Evolutionary conservation across 2,113 vertebrate species (phyloP).

Genomic region (Myanophis thanlyinensis): DNA sequence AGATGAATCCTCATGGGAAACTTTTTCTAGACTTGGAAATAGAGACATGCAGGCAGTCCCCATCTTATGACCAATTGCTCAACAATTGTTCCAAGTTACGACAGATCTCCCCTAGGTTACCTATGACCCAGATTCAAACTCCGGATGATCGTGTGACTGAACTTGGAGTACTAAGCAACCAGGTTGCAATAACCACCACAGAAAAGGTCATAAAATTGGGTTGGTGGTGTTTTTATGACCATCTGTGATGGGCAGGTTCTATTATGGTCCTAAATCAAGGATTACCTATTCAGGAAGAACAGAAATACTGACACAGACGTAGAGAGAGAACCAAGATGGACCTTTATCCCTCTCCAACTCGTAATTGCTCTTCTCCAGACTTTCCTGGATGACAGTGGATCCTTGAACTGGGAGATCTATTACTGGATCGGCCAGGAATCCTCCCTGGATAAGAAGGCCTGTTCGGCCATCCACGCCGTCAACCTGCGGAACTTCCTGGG

Average conservation of each 20-base stretch:
- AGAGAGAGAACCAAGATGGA: not conserved
- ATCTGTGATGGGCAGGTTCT: not conserved
- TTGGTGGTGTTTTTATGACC: not conserved
- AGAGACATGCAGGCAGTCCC: not conserved
- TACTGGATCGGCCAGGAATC: conserved; percentile 98
- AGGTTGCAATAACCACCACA: not conserved
- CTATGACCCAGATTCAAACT: not conserved
- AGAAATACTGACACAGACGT: not conserved
- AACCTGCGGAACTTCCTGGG: conserved; percentile 95
- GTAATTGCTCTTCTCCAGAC: conserved; percentile 69
- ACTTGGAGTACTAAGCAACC: not conserved
- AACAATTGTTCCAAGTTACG: not conserved
- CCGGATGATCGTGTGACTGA: not conserved
- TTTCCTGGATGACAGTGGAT: conserved; percentile 86
- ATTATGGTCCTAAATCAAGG: not conserved
- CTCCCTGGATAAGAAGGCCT: conserved; percentile 95
- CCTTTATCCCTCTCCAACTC: too few species aligned
- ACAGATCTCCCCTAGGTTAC: not conserved
- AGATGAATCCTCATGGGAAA: not conserved
- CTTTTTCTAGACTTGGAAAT: not conserved
- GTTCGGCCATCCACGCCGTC: conserved; percentile 92
- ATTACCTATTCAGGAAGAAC: not conserved
- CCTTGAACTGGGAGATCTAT: conserved; percentile 91
- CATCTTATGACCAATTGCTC: not conserved
- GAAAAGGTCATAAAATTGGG: not conserved